Evolutionary conservation across 2,888 invertebrate genomes (phyloP), one percentile per base, ranked within the genome.

Genomic region (Odontocerum albicorne): DNA sequence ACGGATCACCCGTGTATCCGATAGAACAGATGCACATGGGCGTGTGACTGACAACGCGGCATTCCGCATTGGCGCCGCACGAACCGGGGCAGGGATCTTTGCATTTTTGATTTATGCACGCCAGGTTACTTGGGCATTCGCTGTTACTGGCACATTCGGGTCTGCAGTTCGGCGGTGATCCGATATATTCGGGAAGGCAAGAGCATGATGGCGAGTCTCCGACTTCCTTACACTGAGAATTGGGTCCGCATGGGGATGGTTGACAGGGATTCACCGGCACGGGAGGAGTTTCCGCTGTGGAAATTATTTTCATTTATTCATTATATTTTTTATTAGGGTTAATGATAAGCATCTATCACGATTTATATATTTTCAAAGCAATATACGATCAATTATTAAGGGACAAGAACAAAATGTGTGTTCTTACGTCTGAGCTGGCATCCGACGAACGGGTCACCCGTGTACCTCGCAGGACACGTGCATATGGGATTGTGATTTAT

Each of bases 211-310:
- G 87, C 27, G 83, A 75, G 33, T 83, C 85, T 40, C 83, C 83
- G 8, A 79, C 71, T 60, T 84, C 79, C 66, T 82, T 83, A 65
- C 90, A 91, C 65, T 87, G 78, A 1, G 90, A 80, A 67, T 88
- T 86, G 1, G 88, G 83, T n/a, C 91, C 92, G 68, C 92, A 92
- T 1, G 91, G 90, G 31, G 87, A 86, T 46, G 90, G 89, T 49
- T 76, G 72, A 65, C 91, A 91, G n/a, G 88, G 87, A 65, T 89
- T 82, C 21, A 76, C 69, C 20, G 74, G 72, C 46, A 75, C 65
- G 35, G 70, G 67, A 62, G 75, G 73, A 15, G 77, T 77, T 64
- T 70, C 74, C 64, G 74, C 79, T 73, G 71, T 40, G 49, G 43
- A 36, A 49, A 44, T n/a, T n/a, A n/a, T n/a, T n/a, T n/a, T n/a